These are phyloP conservation scores for Drosophila teissieri DNA, from an alignment of 1,140 invertebrate species.

Conservation along the genomic window DNA sequence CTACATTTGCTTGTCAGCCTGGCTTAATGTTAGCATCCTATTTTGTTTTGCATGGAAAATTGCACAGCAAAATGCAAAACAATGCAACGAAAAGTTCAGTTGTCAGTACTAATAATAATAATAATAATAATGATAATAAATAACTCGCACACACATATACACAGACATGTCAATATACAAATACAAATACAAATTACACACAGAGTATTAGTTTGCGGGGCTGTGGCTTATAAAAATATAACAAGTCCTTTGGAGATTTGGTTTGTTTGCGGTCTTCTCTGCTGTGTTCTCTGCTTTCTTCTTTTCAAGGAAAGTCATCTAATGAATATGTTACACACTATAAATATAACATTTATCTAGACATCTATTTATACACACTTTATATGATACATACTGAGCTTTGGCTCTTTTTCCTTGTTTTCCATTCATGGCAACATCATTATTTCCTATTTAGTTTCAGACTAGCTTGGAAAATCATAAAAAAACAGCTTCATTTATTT, in stretches of 20 bases:
- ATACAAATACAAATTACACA: conserved; percentile 55
- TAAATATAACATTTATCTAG: conserved; percentile 58
- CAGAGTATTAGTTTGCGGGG: conserved; percentile 46
- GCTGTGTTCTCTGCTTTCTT: conserved; percentile 5
- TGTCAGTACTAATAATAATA: conserved; percentile 23
- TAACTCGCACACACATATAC: conserved; percentile 49
- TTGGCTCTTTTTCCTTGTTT: conserved; percentile 41
- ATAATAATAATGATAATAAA: conserved; percentile 39
- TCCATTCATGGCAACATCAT: conserved; percentile 3
- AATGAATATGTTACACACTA: conserved; percentile 53
- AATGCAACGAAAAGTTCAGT: conserved; percentile 49
- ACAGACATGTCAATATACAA: conserved; percentile 48
- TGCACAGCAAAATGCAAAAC: conserved; percentile 48
- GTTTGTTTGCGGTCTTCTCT: conserved; percentile 19
- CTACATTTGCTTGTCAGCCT: conserved; percentile 42
- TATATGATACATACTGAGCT: conserved; percentile 58
- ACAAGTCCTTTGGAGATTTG: conserved; percentile 74
- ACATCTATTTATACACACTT: conserved; percentile 50
- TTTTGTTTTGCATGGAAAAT: conserved; percentile 44
- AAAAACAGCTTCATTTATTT: conserved; percentile 13
- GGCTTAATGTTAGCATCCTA: conserved; percentile 46
- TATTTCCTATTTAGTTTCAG: conserved; percentile 23
- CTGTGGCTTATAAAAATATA: conserved; percentile 75
- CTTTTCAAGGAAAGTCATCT: conserved; percentile 58
- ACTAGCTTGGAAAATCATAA: conserved; percentile 40